Conservation (phyloP, 2,113 vertebrate species). For the Sitta europaea region DNA sequence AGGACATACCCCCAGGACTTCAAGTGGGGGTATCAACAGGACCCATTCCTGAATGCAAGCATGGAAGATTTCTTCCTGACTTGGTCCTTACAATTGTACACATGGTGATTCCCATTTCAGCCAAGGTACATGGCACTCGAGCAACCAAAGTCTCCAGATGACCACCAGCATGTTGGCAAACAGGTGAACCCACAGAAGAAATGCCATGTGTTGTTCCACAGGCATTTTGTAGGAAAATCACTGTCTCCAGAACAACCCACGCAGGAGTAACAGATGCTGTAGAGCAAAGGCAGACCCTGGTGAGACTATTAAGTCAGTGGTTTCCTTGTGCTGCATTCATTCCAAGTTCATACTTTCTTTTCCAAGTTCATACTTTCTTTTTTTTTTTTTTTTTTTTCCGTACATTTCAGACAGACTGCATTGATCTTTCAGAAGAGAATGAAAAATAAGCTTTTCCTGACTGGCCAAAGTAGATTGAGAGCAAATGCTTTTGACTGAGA, state of each 20-base stretch:
- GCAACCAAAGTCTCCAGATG: background rate
- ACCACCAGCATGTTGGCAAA: background rate
- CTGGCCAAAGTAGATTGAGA: background rate
- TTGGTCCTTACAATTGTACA: background rate
- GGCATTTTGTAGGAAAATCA: background rate
- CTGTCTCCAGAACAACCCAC: background rate
- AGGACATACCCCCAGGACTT: background rate
- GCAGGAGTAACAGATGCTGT: background rate
- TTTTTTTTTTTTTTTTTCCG: background rate
- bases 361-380: too few relatives aligned
- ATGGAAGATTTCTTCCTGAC: background rate
- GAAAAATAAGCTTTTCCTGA: background rate
- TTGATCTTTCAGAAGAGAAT: background rate
- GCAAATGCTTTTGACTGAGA: background rate
- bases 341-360: background rate
- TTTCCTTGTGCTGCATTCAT: background rate
- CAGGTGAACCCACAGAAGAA: background rate
- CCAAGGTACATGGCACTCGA: background rate
- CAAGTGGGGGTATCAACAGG: accelerated
- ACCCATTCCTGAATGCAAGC: background rate
- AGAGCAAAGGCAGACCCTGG: background rate
- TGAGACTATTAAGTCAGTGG: background rate
- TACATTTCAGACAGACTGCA: background rate
- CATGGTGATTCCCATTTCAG: background rate
- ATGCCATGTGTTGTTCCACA: accelerated